Conservation (phyloP, 2,113 vertebrate species). For the Prinia subflava region DNA sequence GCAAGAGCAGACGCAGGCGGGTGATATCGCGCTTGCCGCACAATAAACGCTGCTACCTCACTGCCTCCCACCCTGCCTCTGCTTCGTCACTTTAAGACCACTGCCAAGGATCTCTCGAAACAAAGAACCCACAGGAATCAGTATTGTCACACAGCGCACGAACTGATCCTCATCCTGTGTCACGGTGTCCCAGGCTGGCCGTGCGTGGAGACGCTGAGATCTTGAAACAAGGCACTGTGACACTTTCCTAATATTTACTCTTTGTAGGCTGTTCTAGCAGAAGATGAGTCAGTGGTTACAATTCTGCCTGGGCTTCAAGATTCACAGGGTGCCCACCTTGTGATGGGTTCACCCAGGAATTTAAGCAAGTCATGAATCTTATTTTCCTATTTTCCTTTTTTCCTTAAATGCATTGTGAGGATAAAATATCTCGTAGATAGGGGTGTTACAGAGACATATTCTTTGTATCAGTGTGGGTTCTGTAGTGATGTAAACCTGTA, state of each 20-base stretch:
- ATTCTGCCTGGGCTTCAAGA: background rate
- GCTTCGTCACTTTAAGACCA: too few species aligned
- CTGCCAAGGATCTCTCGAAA: too few species aligned
- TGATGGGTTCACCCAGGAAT: background rate
- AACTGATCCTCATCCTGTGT: too few species aligned
- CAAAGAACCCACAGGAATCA: too few species aligned
- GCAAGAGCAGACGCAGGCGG: too few species aligned
- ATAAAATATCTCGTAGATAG: background rate
- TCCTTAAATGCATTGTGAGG: background rate
- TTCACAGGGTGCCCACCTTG: background rate
- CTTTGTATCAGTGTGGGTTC: background rate
- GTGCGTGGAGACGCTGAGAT: too few species aligned
- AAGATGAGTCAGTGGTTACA: background rate
- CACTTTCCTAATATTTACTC: background rate
- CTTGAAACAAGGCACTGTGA: too few species aligned
- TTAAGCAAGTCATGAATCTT: background rate
- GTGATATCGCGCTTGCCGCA: too few species aligned
- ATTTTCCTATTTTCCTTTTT: background rate
- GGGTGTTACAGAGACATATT: background rate
- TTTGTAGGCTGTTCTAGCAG: background rate
- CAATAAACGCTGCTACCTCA: too few species aligned
- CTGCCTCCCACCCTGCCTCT: too few species aligned
- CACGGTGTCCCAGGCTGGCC: too few species aligned
- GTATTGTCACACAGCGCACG: too few species aligned
- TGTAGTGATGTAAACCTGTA: background rate